These are phyloP conservation scores for Sphaerophoria rueppellii DNA, from an alignment of 2,888 invertebrate genomes.

Conservation along the genomic window DNA sequence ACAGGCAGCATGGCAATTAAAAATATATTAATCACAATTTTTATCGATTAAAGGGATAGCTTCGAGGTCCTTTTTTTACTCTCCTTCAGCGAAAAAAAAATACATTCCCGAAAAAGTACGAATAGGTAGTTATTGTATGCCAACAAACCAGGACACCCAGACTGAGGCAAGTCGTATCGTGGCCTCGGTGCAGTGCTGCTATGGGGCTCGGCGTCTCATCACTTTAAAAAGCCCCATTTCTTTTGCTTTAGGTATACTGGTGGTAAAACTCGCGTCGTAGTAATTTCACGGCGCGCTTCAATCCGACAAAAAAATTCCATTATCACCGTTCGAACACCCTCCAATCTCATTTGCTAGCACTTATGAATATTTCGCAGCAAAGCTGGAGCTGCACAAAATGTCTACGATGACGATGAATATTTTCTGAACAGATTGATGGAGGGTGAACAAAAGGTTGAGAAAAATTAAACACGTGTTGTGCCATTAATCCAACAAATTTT, in stretches of 20 bases:
- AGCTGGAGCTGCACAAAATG: background rate
- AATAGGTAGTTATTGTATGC: too few relatives aligned
- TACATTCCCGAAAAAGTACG: background rate
- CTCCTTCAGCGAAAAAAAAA: constrained; percentile 7
- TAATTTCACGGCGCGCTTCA: constrained; percentile 30
- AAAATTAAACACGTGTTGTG: constrained; percentile 57
- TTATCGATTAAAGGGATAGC: constrained; percentile 66
- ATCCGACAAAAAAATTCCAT: constrained; percentile 60
- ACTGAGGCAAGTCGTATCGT: too few relatives aligned
- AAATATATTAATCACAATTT: constrained; percentile 72
- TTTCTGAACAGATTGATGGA: constrained; percentile 18
- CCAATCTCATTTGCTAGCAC: constrained; percentile 61
- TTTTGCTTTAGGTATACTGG: too few relatives aligned
- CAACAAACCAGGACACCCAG: too few relatives aligned
- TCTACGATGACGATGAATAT: constrained; percentile 13
- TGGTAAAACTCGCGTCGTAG: constrained; percentile 28
- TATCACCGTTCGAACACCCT: constrained; percentile 63
- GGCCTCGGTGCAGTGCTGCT: too few relatives aligned
- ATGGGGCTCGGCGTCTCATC: too few relatives aligned
- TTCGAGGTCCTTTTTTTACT: constrained; percentile 1
- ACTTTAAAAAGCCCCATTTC: background rate
- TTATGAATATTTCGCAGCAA: constrained; percentile 56
- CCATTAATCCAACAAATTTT: constrained; percentile 68
- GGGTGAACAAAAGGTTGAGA: constrained; percentile 3
- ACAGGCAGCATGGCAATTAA: constrained; percentile 64